A percentile compares a stretch with the other conserved stretches of the same genome.
These are phyloP conservation scores for Mormyrus lacerda DNA, from an alignment of 2,113 vertebrate genomes.

Conservation along the genomic window DNA sequence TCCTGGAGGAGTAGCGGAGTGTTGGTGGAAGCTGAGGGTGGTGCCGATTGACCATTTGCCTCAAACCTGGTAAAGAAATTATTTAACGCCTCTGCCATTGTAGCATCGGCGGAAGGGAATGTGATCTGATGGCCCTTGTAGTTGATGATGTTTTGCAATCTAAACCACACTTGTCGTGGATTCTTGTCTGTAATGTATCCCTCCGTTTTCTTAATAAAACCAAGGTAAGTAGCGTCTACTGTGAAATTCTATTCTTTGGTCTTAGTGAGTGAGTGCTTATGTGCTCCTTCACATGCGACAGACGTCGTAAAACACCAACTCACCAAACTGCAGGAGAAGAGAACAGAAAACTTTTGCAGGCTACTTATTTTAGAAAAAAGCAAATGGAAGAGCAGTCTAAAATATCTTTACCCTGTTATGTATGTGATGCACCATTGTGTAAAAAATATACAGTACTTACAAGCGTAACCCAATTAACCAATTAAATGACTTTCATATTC, in stretches of 20 bases:
- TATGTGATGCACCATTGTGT: background rate
- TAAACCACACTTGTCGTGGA: no score
- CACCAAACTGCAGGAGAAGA: background rate
- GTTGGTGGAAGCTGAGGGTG: no score
- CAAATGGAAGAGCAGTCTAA: background rate
- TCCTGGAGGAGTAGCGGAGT: no score
- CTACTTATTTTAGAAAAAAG: background rate
- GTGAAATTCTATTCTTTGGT: background rate
- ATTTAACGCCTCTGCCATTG: no score
- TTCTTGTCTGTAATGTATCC: no score
- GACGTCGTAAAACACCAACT: background rate
- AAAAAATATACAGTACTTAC: background rate
- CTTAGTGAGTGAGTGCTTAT: background rate
- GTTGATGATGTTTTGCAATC: no score
- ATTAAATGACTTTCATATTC: background rate
- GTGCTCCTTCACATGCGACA: no score
- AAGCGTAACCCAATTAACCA: background rate
- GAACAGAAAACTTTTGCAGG: background rate
- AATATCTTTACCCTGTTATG: background rate
- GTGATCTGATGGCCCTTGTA: no score
- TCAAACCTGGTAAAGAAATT: no score
- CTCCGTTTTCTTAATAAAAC: no score
- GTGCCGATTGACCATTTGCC: no score
- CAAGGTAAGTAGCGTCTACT: background rate
- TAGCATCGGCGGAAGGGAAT: no score